Percentiles rank a stretch among this genome's conserved stretches.
These are phyloP conservation scores for Drosophila prolongata DNA, from an alignment of 2,888 invertebrate species.

Conservation along the genomic window DNA sequence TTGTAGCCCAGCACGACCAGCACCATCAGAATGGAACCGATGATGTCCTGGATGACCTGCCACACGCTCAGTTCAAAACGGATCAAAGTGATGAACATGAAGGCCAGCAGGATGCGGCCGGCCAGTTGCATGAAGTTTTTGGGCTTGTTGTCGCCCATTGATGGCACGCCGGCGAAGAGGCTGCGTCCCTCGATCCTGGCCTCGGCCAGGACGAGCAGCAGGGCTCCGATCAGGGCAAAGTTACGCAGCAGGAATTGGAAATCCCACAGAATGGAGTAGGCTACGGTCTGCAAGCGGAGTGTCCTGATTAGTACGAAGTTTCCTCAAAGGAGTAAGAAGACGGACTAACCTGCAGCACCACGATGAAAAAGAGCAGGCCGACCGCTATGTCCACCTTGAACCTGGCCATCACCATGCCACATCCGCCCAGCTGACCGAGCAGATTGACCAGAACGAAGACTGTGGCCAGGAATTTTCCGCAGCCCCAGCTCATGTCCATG, in stretches of 20 bases:
- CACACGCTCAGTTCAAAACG: conserved; percentile 96
- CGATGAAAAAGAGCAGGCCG: conserved; percentile 96
- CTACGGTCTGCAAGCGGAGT: conserved; percentile 89
- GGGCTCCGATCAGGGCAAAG: conserved; percentile 98
- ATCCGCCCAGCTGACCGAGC: conserved; percentile 97
- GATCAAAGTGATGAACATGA: conserved; percentile 99
- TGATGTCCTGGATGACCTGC: conserved; percentile 95
- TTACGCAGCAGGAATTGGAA: conserved; percentile 98
- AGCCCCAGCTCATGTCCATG: conserved; percentile 98
- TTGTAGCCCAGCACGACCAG: conserved; percentile 98
- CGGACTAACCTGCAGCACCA: conserved; percentile 93
- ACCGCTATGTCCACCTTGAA: conserved; percentile 96
- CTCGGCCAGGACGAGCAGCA: conserved; percentile 98
- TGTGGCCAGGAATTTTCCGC: conserved; percentile 96
- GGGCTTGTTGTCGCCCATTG: conserved; percentile 96
- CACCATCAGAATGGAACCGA: conserved; percentile 97
- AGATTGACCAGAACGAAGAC: conserved; percentile 98
- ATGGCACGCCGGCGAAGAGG: conserved; percentile 97
- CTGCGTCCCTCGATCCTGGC: conserved; percentile 96
- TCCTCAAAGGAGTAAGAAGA: too few relatives aligned
- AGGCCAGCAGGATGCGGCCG: conserved; percentile 96
- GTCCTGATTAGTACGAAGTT: background rate
- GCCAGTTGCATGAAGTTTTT: conserved; percentile 98
- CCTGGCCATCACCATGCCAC: conserved; percentile 97
- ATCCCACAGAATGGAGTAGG: conserved; percentile 99